Percentiles rank a stretch among this genome's conserved stretches.
These are phyloP conservation scores for Caranx melampygus DNA, from an alignment of 2,113 vertebrate genomes.

Conservation along the genomic window DNA sequence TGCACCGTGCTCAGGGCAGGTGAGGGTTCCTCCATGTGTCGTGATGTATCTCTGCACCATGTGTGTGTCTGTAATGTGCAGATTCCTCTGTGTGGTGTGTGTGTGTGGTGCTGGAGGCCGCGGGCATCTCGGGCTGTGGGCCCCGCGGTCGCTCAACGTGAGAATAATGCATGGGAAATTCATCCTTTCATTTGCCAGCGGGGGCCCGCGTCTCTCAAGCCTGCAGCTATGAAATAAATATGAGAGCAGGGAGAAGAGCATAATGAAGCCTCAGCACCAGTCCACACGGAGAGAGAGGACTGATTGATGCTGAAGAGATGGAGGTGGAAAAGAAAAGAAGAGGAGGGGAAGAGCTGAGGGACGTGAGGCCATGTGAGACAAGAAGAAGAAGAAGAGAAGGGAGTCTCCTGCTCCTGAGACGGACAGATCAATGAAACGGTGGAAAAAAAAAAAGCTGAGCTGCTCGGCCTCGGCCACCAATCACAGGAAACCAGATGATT, in stretches of 20 bases:
- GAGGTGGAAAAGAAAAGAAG: constrained; percentile 7
- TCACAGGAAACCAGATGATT: no score
- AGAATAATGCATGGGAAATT: constrained; percentile 83
- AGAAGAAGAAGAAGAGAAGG: background rate
- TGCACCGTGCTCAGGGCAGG: background rate
- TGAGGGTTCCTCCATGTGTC: background rate
- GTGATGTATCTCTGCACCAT: background rate
- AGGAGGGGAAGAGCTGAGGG: background rate
- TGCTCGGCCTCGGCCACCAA: no score
- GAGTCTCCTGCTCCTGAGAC: no score
- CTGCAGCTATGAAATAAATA: constrained; percentile 81
- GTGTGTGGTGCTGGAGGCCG: background rate
- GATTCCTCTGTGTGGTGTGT: no score
- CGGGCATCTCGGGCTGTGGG: constrained; percentile 3
- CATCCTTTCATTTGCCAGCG: constrained; percentile 77
- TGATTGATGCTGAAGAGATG: constrained; percentile 47
- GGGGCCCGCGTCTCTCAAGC: constrained; percentile 55
- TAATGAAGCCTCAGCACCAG: constrained; percentile 67
- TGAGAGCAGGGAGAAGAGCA: constrained; percentile 53
- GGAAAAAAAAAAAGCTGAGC: no score
- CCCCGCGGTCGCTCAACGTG: constrained; percentile 44
- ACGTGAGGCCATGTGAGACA: constrained; percentile 1
- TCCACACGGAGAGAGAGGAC: constrained; percentile 29
- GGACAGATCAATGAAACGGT: no score
- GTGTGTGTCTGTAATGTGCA: background rate